A percentile compares a stretch with the other conserved stretches of the same genome.
Evolutionary conservation across 2,113 vertebrate species (phyloP).

Genomic region (Etheostoma cragini): DNA sequence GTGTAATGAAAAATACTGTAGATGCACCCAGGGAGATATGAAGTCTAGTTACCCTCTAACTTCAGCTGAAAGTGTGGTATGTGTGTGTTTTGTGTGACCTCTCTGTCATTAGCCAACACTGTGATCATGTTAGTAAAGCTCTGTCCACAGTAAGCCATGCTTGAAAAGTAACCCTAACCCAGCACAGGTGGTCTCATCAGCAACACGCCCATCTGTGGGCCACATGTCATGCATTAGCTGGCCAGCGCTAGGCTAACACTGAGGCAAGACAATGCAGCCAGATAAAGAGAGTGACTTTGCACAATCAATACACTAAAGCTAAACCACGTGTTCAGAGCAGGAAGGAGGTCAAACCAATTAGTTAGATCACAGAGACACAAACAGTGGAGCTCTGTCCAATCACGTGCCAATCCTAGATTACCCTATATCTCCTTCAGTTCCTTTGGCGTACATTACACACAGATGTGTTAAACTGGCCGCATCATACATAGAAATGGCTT

Average conservation of each 20-base stretch:
- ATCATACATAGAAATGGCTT: background rate
- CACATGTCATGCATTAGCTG: constrained; percentile 70
- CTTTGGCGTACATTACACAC: background rate
- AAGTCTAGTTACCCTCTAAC: constrained; percentile 36
- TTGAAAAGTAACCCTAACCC: constrained; percentile 44
- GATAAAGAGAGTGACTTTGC: constrained; percentile 60
- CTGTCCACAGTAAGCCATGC: constrained; percentile 6
- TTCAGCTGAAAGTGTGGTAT: constrained; percentile 28
- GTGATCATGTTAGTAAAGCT: constrained; percentile 58
- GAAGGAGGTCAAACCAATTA: constrained; percentile 83
- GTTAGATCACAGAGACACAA: constrained; percentile 60
- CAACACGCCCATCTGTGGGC: constrained; percentile 57
- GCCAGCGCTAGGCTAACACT: constrained; percentile 17
- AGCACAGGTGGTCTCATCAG: constrained; percentile 75
- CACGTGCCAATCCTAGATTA: constrained; percentile 23
- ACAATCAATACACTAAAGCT: constrained; percentile 58
- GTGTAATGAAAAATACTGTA: background rate
- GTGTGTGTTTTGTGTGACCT: constrained; percentile 33
- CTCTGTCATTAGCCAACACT: constrained; percentile 50
- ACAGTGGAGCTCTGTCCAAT: constrained; percentile 63
- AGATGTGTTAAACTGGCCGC: background rate
- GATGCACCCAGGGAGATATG: background rate
- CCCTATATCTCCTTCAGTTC: constrained; percentile 3
- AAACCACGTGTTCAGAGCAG: constrained; percentile 60
- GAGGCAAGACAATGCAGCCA: constrained; percentile 10